A percentile compares a stretch with the other conserved stretches of the same genome.
Evolutionary conservation across 2,797 vertebrate genomes (phyloP).

Genomic region (Platyrinchus mystaceus): DNA sequence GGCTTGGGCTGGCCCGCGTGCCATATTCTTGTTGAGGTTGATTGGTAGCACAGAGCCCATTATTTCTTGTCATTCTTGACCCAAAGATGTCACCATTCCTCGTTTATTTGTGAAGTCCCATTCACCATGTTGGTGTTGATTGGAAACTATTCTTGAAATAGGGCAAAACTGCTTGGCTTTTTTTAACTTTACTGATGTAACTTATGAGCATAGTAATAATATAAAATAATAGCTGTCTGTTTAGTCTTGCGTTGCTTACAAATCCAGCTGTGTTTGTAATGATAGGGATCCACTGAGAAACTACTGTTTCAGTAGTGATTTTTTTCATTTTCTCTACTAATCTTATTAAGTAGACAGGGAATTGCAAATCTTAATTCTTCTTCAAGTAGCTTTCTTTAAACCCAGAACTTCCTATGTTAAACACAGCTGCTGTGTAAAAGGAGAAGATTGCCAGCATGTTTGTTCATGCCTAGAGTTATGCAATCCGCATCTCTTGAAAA

Average conservation of each 20-base stretch:
- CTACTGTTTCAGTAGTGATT: conserved; percentile 55
- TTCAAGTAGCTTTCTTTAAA: conserved; percentile 65
- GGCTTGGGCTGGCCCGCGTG: conserved; percentile 78
- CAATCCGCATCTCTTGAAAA: conserved; percentile 69
- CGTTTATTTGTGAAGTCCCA: conserved; percentile 59
- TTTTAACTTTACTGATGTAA: conserved; percentile 71
- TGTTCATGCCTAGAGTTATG: conserved; percentile 59
- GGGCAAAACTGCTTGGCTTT: conserved; percentile 74
- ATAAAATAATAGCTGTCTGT: conserved; percentile 76
- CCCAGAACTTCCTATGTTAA: conserved; percentile 61
- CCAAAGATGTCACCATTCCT: conserved; percentile 73
- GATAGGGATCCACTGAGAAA: conserved; percentile 61
- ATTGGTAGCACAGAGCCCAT: conserved; percentile 77
- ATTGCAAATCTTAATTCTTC: conserved; percentile 59
- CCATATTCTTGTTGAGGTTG: conserved; percentile 80
- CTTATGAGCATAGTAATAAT: conserved; percentile 76
- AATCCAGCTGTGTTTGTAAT: conserved; percentile 66
- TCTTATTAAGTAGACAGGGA: conserved; percentile 53
- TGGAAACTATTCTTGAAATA: conserved; percentile 73
- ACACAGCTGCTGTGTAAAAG: conserved; percentile 67
- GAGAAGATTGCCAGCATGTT: conserved; percentile 65
- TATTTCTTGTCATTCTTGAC: conserved; percentile 69
- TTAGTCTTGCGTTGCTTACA: conserved; percentile 76
- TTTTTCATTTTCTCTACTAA: conserved; percentile 45
- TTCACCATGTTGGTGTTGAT: conserved; percentile 74